Conservation (phyloP, 2,888 invertebrate species). For the Thyatira batis region DNA sequence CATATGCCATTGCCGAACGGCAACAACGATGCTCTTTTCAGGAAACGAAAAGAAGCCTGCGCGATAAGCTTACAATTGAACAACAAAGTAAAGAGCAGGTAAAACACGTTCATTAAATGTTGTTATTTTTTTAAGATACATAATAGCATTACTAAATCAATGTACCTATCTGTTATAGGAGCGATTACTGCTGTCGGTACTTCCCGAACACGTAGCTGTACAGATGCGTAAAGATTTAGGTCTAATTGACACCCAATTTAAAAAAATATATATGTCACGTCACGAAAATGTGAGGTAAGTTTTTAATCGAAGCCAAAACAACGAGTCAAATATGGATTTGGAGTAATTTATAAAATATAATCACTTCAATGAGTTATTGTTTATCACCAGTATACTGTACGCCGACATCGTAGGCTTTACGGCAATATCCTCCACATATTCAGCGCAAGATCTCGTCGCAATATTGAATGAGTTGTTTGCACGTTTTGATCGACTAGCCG, state of each 20-base stretch:
- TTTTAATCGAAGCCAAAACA: too few species aligned
- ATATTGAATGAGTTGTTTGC: conserved; percentile 98
- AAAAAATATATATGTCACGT: conserved; percentile 98
- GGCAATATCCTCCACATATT: conserved; percentile 96
- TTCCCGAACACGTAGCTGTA: conserved; percentile 97
- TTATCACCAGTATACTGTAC: conserved; percentile 91
- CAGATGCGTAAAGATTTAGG: conserved; percentile 98
- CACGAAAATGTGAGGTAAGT: conserved; percentile 97
- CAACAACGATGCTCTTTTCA: conserved; percentile 94
- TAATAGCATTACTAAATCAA: neutral
- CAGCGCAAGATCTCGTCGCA: conserved; percentile 97
- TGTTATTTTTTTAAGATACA: too few species aligned
- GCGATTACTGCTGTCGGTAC: conserved; percentile 93
- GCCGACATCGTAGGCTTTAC: conserved; percentile 99
- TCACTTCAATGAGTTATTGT: conserved; percentile 23
- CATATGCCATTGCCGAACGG: conserved; percentile 88
- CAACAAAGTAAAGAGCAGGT: conserved; percentile 97
- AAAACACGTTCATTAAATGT: too few species aligned
- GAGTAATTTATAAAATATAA: neutral
- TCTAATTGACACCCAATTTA: conserved; percentile 95
- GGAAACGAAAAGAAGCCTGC: conserved; percentile 94
- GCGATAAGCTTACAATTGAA: conserved; percentile 95
- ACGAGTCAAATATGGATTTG: neutral
- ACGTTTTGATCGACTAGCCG: conserved; percentile 94
- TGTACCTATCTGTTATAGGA: conserved; percentile 84